A percentile compares a stretch with the other conserved stretches of the same genome.
phyloP scores from a whole-genome alignment of 2,113 vertebrate species.

The Zeus faber region DNA sequence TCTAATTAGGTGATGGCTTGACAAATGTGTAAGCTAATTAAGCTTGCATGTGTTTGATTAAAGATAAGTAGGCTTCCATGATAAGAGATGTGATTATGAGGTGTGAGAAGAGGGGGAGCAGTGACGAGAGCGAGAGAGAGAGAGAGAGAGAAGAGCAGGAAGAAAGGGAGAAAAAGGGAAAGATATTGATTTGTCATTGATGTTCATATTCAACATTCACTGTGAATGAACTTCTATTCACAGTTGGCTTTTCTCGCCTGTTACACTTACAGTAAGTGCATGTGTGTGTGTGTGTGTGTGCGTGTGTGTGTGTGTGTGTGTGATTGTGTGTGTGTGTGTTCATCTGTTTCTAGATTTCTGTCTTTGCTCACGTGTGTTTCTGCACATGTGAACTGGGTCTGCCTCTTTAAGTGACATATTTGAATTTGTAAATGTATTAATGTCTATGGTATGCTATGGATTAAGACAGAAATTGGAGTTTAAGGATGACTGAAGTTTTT shows the following conservation, averaged over 20 bases:
- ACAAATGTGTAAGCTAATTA: conserved; percentile 70
- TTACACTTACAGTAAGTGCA: conserved; percentile 4
- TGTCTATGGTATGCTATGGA: too few species aligned
- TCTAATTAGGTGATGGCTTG: conserved; percentile 70
- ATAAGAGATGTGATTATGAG: conserved; percentile 66
- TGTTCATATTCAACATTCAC: neutral
- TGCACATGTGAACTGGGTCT: too few species aligned
- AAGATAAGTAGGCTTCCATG: conserved; percentile 60
- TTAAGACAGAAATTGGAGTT: too few species aligned
- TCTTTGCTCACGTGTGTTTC: conserved; percentile 16
- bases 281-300: conserved; percentile 18
- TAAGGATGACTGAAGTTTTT: too few species aligned
- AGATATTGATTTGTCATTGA: neutral
- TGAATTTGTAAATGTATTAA: too few species aligned
- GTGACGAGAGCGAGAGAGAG: neutral
- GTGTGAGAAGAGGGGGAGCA: conserved; percentile 7
- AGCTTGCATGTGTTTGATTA: conserved; percentile 68
- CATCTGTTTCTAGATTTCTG: conserved; percentile 37
- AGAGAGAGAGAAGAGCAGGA: neutral
- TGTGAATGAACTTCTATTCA: too few species aligned
- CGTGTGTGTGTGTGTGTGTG: conserved; percentile 52
- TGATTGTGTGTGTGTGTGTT: conserved; percentile 51
- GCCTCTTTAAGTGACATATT: too few species aligned
- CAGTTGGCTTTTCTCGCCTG: neutral
- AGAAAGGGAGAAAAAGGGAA: neutral